phyloP scores from a whole-genome alignment of 2,888 invertebrate genomes.

The Nemapogon koenigi region DNA sequence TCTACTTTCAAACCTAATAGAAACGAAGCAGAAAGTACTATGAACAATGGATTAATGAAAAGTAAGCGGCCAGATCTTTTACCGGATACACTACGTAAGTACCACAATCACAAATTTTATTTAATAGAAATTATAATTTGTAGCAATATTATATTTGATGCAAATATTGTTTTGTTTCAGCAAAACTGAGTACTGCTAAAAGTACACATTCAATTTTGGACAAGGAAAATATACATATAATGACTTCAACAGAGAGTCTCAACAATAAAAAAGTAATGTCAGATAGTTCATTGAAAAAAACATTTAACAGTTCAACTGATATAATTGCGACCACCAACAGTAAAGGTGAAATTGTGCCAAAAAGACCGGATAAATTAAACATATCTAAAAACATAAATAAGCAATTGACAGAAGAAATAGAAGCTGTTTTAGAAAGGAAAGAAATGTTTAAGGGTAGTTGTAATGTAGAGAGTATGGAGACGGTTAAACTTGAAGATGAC shows the following conservation, averaged over 20 bases:
- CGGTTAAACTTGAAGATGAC: constrained; percentile 47
- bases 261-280: constrained; percentile 47
- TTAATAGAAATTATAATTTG: background rate
- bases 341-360: constrained; percentile 51
- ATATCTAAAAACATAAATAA: constrained; percentile 56
- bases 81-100: constrained; percentile 65
- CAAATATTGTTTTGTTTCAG: constrained; percentile 24
- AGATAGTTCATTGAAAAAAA: constrained; percentile 43
- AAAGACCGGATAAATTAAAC: constrained; percentile 56
- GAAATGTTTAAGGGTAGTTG: constrained; percentile 42
- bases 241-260: constrained; percentile 48
- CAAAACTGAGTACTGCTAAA: constrained; percentile 49
- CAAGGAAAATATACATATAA: constrained; percentile 48
- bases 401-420: constrained; percentile 55
- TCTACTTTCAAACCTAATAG: constrained; percentile 55
- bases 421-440: constrained; percentile 38
- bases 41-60: constrained; percentile 58
- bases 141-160: background rate
- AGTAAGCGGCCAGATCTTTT: constrained; percentile 67
- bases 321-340: constrained; percentile 58
- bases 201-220: constrained; percentile 53
- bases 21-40: constrained; percentile 40
- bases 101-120: constrained; percentile 7
- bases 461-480: constrained; percentile 55
- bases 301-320: constrained; percentile 43